Evolutionary conservation across 2,113 vertebrate species (phyloP).

Genomic region (Tachysurus fulvidraco): DNA sequence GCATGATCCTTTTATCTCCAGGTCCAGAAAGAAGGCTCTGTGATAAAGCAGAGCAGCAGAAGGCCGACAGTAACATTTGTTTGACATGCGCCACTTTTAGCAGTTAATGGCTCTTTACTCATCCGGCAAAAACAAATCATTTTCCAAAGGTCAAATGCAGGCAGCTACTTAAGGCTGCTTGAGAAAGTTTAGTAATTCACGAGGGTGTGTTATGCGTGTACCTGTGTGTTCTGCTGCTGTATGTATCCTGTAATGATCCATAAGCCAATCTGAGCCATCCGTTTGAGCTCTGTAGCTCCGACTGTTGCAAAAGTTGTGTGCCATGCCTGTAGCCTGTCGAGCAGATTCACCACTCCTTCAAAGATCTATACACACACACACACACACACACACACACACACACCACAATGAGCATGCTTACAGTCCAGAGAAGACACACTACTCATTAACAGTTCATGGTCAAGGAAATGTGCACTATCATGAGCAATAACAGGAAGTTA

Average conservation of each 20-base stretch:
- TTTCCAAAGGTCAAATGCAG: background rate
- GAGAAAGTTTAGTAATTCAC: background rate
- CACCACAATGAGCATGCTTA: background rate
- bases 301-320: slow-evolving; percentile 80
- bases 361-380: slow-evolving; percentile 78
- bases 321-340: slow-evolving; percentile 91
- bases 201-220: background rate
- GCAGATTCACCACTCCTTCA: slow-evolving; percentile 89
- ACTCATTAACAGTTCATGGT: background rate
- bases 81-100: slow-evolving; percentile 22
- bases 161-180: slow-evolving; percentile 8
- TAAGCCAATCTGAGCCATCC: slow-evolving; percentile 93
- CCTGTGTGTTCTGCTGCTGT: slow-evolving; percentile 86
- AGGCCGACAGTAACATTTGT: slow-evolving; percentile 6
- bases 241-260: slow-evolving; percentile 89
- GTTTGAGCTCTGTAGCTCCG: slow-evolving; percentile 79
- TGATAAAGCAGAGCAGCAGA: background rate
- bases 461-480: background rate
- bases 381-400: background rate
- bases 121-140: background rate
- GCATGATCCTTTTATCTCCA: background rate
- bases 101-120: background rate
- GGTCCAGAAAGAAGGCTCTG: background rate
- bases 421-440: background rate
- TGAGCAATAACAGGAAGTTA: background rate